These are phyloP conservation scores for Antheraea yamamai DNA, from an alignment of 2,888 invertebrate species.

Conservation along the genomic window DNA sequence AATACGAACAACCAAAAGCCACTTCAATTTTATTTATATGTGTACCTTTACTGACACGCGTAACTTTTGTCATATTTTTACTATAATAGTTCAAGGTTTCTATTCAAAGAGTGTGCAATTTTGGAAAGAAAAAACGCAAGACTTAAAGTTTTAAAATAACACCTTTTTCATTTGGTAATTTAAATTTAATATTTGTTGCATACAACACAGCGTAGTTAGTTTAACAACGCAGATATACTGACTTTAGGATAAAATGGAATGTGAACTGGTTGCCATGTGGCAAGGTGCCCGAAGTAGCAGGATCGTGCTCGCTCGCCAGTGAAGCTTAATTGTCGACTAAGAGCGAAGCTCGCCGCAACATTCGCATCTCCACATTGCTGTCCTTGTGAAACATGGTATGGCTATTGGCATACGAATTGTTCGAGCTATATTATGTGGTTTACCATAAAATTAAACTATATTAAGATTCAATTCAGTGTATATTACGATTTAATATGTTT, in stretches of 20 bases:
- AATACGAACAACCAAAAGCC: too few species aligned
- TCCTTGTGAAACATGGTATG: conserved; percentile 47
- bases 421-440: conserved; percentile 7
- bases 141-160: neutral
- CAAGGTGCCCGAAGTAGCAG: conserved; percentile 58
- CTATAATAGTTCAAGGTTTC: neutral
- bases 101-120: too few species aligned
- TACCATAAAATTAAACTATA: neutral
- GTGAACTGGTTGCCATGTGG: conserved; percentile 61
- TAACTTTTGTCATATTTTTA: neutral
- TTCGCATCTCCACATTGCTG: conserved; percentile 49
- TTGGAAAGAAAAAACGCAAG: neutral
- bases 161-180: neutral
- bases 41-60: neutral
- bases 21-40: neutral
- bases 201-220: neutral
- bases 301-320: conserved; percentile 32
- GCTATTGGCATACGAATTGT: conserved; percentile 35
- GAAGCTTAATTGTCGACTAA: conserved; percentile 62
- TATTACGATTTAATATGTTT: too few species aligned
- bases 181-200: neutral
- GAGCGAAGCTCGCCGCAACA: conserved; percentile 55
- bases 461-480: neutral
- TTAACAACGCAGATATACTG: conserved; percentile 26
- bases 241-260: conserved; percentile 52